Percentiles rank a stretch among this genome's conserved stretches.
phyloP scores from a whole-genome alignment of 1,140 invertebrate genomes.

The Yoshiicerus persimilis region DNA sequence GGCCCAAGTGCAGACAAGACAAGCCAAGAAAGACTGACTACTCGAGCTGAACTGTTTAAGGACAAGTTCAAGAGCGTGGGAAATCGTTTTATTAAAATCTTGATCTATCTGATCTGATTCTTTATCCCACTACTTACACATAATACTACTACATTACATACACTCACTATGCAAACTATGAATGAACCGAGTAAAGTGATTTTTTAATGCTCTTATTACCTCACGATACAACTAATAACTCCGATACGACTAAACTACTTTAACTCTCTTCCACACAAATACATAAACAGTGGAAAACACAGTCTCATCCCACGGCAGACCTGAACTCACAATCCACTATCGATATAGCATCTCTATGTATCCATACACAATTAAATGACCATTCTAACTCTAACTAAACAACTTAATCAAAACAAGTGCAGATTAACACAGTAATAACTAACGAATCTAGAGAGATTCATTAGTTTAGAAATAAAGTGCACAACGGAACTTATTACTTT shows the following conservation, averaged over 20 bases:
- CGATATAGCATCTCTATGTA: background rate
- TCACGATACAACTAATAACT: background rate
- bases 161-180: background rate
- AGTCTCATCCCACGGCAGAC: background rate
- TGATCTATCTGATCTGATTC: conserved; percentile 24
- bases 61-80: conserved; percentile 27
- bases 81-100: conserved; percentile 29
- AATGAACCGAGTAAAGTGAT: background rate
- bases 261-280: background rate
- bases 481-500: conserved; percentile 6
- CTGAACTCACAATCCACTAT: background rate
- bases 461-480: background rate
- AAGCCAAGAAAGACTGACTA: background rate
- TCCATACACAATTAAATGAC: background rate
- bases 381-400: background rate
- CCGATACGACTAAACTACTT: background rate
- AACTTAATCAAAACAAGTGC: background rate
- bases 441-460: background rate
- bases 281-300: conserved; percentile 5
- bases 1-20: background rate
- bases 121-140: background rate
- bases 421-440: background rate
- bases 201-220: conserved; percentile 4
- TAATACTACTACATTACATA: background rate
- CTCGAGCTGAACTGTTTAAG: conserved; percentile 11